Percentiles rank a stretch among this genome's conserved stretches.
These are phyloP conservation scores for Pelodytes ibericus DNA, from an alignment of 2,797 vertebrate genomes.

Conservation along the genomic window DNA sequence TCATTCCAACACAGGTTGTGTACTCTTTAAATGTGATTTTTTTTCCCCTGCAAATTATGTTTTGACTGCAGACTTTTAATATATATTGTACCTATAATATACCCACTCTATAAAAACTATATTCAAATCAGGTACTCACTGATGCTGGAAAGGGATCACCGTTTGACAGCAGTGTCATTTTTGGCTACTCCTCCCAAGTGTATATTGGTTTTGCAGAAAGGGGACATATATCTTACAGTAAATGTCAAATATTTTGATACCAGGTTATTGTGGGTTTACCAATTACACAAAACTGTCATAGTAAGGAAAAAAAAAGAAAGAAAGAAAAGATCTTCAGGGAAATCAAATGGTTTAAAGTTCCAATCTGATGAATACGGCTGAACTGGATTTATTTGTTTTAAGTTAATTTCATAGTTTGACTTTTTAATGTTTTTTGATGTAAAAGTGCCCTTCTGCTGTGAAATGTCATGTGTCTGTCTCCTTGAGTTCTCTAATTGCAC, in stretches of 20 bases:
- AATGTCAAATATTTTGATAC: not conserved
- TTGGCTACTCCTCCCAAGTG: not conserved
- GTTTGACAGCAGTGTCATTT: conserved; percentile 10
- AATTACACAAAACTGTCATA: not conserved
- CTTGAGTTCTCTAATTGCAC: too few species aligned
- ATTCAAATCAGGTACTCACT: not conserved
- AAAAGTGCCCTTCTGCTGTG: too few species aligned
- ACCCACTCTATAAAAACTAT: not conserved
- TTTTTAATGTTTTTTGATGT: not conserved
- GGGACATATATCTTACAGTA: not conserved
- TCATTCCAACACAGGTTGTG: not conserved
- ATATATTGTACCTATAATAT: not conserved
- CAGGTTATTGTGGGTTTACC: not conserved
- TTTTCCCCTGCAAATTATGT: not conserved
- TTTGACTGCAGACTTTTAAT: not conserved
- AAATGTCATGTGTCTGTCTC: too few species aligned
- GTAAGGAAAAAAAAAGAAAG: not conserved
- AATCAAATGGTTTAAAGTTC: not conserved
- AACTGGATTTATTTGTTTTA: not conserved
- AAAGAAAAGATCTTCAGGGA: not conserved
- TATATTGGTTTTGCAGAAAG: not conserved
- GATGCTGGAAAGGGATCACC: not conserved
- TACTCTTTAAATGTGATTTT: not conserved
- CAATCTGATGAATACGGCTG: not conserved
- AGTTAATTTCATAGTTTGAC: not conserved